These are phyloP conservation scores for Mythimna albipuncta DNA, from an alignment of 2,888 invertebrate genomes.

Conservation along the genomic window DNA sequence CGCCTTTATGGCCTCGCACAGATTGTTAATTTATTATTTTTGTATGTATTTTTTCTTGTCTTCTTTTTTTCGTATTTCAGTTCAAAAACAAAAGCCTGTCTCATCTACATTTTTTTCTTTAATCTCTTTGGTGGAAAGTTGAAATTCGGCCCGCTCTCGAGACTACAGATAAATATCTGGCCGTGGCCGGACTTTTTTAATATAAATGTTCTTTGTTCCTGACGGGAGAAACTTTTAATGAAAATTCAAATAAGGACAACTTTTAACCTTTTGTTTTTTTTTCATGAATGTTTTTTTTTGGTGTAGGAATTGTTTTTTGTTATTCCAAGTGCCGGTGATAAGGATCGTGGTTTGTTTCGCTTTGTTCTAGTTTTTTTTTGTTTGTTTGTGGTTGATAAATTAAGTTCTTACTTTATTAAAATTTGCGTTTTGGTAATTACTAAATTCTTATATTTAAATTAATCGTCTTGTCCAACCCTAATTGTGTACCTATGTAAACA, in stretches of 20 bases:
- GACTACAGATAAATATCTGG: constrained; percentile 91
- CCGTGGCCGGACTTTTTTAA: constrained; percentile 90
- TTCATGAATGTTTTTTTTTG: constrained; percentile 71
- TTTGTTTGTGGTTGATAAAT: constrained; percentile 37
- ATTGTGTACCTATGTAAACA: too few relatives aligned
- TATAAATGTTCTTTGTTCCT: constrained; percentile 91
- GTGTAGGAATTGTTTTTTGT: constrained; percentile 81
- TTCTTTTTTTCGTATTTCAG: too few relatives aligned
- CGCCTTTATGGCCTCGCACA: too few relatives aligned
- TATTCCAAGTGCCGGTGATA: constrained; percentile 79
- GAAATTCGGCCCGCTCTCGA: constrained; percentile 88
- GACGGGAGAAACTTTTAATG: constrained; percentile 89
- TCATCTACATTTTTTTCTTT: constrained; percentile 67
- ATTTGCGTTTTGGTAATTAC: neutral
- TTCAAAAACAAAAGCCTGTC: constrained; percentile 45
- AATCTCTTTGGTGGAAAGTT: constrained; percentile 81
- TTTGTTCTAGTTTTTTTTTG: constrained; percentile 58
- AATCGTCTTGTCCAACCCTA: neutral
- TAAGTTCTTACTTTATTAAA: constrained; percentile 28
- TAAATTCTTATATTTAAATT: neutral
- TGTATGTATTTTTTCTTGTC: too few relatives aligned
- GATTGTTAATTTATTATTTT: too few relatives aligned
- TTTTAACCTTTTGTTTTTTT: constrained; percentile 86
- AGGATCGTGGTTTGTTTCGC: constrained; percentile 65
- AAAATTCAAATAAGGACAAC: constrained; percentile 89